Evolutionary conservation across 2,113 vertebrate species (phyloP), one percentile per base, ranked within the genome.

Genomic region (Otis tarda): DNA sequence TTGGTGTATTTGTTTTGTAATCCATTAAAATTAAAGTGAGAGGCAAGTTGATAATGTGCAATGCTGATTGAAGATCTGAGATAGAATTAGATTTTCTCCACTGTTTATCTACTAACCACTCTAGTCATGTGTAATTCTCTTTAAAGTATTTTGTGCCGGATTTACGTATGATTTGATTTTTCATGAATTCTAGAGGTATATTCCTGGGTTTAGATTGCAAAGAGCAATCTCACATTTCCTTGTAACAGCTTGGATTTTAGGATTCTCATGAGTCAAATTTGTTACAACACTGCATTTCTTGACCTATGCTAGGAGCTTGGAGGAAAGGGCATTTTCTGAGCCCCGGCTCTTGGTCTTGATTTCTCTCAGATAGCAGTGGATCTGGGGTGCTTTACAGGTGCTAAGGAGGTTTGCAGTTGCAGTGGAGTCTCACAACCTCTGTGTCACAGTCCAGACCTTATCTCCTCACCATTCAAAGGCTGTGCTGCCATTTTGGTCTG

Each of bases 141-240:
- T 84, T 68, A 35, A 88, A 63, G 64, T 89, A 31, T 75, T 87
- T 15, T 39, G 64, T 92, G 49, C 23, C 81, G 80, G n/a, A 95
- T 90, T 95, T 93, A 57, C 37, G 22, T 83, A 75, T 71, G 13
- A 79, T 80, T 86, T 93, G 28, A 8, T 92, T 92, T 95, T 68
- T 76, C 83, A 84, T 90, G 41, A 84, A 78, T 87, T 92, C 22
- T 94, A 59, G 49, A 76, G 28, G 39, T 78, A 15, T 11, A 23
- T 82, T 94, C 35, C 35, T 67, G 76, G 14, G 30, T 88, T 88
- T 81, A 75, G 71, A 49, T 74, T 91, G 57, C 88, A 87, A 45
- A 94, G 31, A 79, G 12, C 59, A 78, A 74, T 92, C 28, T 83
- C 57, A 7, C 6, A 1, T 93, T 92, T 91, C 18, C 68, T 79